Base-by-base conservation (phyloP, 2,888 invertebrate species). In the Drosophila acutilabella region DNA sequence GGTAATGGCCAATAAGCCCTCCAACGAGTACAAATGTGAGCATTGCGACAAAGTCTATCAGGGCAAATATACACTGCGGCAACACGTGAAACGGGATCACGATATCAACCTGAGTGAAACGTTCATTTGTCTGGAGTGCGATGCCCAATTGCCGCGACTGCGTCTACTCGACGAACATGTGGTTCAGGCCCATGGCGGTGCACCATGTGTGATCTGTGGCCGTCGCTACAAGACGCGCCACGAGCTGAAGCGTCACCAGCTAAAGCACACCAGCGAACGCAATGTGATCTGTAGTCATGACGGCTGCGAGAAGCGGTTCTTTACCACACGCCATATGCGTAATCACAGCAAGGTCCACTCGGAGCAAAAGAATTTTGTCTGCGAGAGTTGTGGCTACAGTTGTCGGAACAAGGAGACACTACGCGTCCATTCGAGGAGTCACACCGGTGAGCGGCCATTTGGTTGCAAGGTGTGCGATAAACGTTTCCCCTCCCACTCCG, bases 361-460 rank as follows among this genome's bases (percentile, higher is more conserved):
- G 14, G 80, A 80, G 13, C 79, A 88, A n/a, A 89, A 86, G 52
- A 81, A 90, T 7, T 90, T 84, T 30, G 81, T 91, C 0, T 91
- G 91, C 53, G 91, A 91, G 57, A 83, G 81, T 42, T 91, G 91
- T 33, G 91, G 91, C 18, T 87, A 84, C 26, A 85, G 86, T 13
- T 91, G 88, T 58, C 86, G 90, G 7, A 87, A 81, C 38, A 86
- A 88, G 60, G 88, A 87, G 57, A 89, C 84, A 38, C 54, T 91
- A 41, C 87, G 80, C 3, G 90, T 90, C 10, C 91, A 91, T 62
- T 68, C 80, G 13, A 84, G 90, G 1, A 88, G 83, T 1, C 91
- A 91, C 47, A 91, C 90, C 0, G 90, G 90, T 0, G 91, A 90
- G n/a, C 85, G 86, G 5, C 91, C 90, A 0, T 91, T 80, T 44